phyloP scores from a whole-genome alignment of 2,888 invertebrate genomes.

The Aplocera efformata region DNA sequence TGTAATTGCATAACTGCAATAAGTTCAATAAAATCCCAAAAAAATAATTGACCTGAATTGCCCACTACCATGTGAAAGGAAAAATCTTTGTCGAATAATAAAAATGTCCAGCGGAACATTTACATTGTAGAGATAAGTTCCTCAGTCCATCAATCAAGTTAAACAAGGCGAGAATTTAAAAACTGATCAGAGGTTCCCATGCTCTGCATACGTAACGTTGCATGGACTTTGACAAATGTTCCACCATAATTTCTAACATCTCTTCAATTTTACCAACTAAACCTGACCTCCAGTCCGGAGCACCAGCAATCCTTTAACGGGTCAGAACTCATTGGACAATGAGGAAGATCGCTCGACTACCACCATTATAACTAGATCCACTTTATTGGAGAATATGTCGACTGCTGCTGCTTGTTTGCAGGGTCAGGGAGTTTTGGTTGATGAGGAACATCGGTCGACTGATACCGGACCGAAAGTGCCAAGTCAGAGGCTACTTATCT shows the following conservation, averaged over 20 bases:
- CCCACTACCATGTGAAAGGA: no score
- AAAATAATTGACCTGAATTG: no score
- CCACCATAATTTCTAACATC: constrained; percentile 58
- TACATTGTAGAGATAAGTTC: no score
- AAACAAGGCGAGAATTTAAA: constrained; percentile 10
- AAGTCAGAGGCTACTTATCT: constrained; percentile 67
- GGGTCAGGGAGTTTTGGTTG: constrained; percentile 4
- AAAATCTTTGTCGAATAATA: no score
- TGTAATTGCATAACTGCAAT: no score
- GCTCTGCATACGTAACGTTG: constrained; percentile 30
- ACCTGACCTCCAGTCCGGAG: constrained; percentile 31
- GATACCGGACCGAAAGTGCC: constrained; percentile 63
- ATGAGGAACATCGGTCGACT: constrained; percentile 52
- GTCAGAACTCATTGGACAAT: background rate
- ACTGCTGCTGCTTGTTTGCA: background rate
- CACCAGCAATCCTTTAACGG: background rate
- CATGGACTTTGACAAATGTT: constrained; percentile 68
- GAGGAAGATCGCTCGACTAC: background rate
- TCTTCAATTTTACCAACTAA: constrained; percentile 34
- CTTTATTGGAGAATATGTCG: background rate
- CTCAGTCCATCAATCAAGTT: constrained; percentile 3
- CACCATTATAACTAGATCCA: background rate
- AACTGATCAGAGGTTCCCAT: constrained; percentile 7
- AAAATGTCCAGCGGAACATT: no score
- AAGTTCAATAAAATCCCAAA: no score